Conservation (phyloP, 2,888 invertebrate species). For the Dusona sp. region DNA sequence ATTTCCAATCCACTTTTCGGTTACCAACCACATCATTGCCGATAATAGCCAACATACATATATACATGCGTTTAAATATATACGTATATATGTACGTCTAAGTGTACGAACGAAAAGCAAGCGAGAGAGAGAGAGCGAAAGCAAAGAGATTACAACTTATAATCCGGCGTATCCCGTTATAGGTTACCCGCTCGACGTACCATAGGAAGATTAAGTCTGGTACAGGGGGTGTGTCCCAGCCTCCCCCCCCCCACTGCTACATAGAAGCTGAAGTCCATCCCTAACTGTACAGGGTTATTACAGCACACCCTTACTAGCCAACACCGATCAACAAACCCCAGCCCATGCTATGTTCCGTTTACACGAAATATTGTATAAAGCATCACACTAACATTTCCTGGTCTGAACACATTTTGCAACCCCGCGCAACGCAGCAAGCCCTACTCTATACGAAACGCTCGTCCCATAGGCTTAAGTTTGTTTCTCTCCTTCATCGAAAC, state of each 20-base stretch:
- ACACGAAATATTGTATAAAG: conserved; percentile 45
- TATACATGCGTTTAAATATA: background rate
- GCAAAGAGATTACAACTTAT: conserved; percentile 79
- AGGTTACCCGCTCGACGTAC: conserved; percentile 76
- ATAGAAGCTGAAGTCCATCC: conserved; percentile 24
- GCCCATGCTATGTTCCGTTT: conserved; percentile 1
- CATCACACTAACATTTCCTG: conserved; percentile 42
- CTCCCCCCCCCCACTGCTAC: conserved; percentile 15
- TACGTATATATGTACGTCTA: background rate
- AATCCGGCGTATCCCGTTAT: conserved; percentile 80
- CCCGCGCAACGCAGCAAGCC: conserved; percentile 62
- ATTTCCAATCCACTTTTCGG: conserved; percentile 72
- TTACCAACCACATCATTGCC: conserved; percentile 66
- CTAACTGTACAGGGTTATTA: conserved; percentile 30
- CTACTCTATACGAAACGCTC: conserved; percentile 27
- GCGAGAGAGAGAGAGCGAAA: conserved; percentile 14
- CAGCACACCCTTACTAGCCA: conserved; percentile 1
- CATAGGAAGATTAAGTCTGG: conserved; percentile 78
- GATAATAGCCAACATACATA: conserved; percentile 11
- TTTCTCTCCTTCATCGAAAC: conserved; percentile 52
- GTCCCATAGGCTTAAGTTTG: conserved; percentile 63
- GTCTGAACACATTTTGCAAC: conserved; percentile 63
- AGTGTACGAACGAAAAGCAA: conserved; percentile 70
- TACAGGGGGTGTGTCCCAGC: conserved; percentile 42
- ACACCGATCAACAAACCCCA: conserved; percentile 46